phyloP scores from a whole-genome alignment of 2,888 invertebrate species.

The Watsonalla binaria region DNA sequence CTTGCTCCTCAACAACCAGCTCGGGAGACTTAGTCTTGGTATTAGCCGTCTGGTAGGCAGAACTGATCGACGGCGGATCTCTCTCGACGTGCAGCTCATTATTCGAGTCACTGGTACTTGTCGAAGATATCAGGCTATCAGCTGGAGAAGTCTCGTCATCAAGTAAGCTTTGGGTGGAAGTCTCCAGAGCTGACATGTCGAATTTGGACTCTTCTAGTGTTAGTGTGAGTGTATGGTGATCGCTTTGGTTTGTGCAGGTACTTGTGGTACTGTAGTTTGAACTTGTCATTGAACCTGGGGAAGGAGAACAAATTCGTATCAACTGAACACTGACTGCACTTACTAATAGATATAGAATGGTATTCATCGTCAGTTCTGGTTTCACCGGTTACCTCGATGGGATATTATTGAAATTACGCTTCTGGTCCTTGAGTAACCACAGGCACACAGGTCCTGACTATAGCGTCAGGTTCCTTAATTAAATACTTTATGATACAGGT shows the following conservation, averaged over 20 bases:
- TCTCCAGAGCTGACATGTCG: constrained; percentile 84
- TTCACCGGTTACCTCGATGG: no score
- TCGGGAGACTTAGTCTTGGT: constrained; percentile 76
- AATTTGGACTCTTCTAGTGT: constrained; percentile 87
- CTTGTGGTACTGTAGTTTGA: constrained; percentile 75
- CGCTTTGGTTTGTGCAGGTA: constrained; percentile 71
- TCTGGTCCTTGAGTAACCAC: no score
- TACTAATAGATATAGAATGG: neutral
- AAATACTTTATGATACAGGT: no score
- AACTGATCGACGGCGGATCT: constrained; percentile 63
- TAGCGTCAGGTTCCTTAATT: no score
- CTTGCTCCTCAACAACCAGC: constrained; percentile 41
- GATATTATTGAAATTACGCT: no score
- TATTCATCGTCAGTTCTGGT: no score
- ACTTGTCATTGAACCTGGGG: constrained; percentile 71
- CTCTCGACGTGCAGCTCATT: constrained; percentile 72
- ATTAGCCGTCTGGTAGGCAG: constrained; percentile 72
- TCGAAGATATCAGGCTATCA: constrained; percentile 84
- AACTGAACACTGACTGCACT: neutral
- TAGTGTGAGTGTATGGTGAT: constrained; percentile 77
- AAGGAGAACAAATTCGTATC: neutral
- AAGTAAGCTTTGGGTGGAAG: constrained; percentile 82
- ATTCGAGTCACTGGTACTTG: constrained; percentile 81
- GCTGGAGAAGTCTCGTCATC: constrained; percentile 92
- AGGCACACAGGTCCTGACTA: no score